phyloP scores from a whole-genome alignment of 2,888 invertebrate genomes.

The Tolmerus cingulatus region DNA sequence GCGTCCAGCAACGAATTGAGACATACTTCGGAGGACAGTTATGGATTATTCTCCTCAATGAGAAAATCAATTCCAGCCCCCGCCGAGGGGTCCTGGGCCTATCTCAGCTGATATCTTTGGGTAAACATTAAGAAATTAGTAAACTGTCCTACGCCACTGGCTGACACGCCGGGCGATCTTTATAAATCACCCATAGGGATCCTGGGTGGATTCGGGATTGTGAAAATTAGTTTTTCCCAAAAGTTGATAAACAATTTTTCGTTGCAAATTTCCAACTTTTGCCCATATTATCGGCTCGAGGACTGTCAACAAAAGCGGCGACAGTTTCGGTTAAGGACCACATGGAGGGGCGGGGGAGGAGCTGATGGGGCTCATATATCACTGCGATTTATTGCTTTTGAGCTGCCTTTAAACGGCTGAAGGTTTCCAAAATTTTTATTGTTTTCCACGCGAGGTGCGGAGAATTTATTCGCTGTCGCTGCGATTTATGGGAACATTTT shows the following conservation, averaged over 20 bases:
- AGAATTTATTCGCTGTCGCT: neutral
- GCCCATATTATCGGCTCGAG: neutral
- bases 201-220: neutral
- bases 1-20: neutral
- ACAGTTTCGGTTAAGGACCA: neutral
- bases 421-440: neutral
- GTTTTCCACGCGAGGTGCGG: neutral
- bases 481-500: neutral
- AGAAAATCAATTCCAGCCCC: neutral
- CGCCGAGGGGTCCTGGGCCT: neutral
- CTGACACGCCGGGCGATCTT: neutral
- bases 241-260: neutral
- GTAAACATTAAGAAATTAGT: neutral
- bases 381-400: neutral
- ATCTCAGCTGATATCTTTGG: neutral
- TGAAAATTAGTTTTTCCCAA: neutral
- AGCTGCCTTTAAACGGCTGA: neutral
- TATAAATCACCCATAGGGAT: neutral
- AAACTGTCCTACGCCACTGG: neutral
- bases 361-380: neutral
- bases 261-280: neutral
- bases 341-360: neutral
- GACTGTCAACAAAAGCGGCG: neutral
- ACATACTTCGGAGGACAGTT: neutral
- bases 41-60: neutral